phyloP scores from a whole-genome alignment of 2,113 vertebrate species.

The Atractosteus spatula region DNA sequence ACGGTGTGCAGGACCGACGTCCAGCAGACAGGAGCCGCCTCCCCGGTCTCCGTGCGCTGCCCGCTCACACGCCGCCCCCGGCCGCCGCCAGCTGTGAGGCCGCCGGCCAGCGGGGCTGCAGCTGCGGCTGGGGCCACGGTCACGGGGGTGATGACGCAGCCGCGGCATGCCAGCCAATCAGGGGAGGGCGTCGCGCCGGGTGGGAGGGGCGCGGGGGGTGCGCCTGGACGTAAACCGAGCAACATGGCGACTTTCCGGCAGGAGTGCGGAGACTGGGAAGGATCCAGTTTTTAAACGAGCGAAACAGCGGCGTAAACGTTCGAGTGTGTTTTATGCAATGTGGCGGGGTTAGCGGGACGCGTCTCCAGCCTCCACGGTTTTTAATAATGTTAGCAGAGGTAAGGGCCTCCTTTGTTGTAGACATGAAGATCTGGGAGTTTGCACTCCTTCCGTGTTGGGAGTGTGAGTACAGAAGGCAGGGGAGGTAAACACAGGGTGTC shows the following conservation, averaged over 20 bases:
- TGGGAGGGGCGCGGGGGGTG: neutral
- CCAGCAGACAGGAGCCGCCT: no score
- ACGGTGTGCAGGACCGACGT: no score
- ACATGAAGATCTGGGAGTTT: neutral
- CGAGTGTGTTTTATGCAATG: conserved; percentile 46
- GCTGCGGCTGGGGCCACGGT: conserved; percentile 20
- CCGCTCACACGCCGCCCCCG: no score
- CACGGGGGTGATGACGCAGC: conserved; percentile 43
- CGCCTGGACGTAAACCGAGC: conserved; percentile 53
- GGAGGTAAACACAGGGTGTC: conserved; percentile 56
- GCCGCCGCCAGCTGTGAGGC: no score
- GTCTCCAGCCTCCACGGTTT: conserved; percentile 47
- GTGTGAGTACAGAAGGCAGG: neutral
- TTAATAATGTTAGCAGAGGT: conserved; percentile 74
- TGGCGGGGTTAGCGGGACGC: conserved; percentile 58
- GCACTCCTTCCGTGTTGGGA: conserved; percentile 38
- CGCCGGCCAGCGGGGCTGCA: no score
- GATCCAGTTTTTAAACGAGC: conserved; percentile 52
- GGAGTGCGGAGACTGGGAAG: conserved; percentile 58
- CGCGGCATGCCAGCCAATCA: conserved; percentile 53
- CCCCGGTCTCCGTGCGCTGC: no score
- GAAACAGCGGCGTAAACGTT: conserved; percentile 27
- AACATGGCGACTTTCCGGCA: conserved; percentile 69
- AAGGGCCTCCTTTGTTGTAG: conserved; percentile 34
- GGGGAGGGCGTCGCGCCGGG: conserved; percentile 29